phyloP scores from a whole-genome alignment of 2,797 vertebrate species.

The Sebastes matsubarae region DNA sequence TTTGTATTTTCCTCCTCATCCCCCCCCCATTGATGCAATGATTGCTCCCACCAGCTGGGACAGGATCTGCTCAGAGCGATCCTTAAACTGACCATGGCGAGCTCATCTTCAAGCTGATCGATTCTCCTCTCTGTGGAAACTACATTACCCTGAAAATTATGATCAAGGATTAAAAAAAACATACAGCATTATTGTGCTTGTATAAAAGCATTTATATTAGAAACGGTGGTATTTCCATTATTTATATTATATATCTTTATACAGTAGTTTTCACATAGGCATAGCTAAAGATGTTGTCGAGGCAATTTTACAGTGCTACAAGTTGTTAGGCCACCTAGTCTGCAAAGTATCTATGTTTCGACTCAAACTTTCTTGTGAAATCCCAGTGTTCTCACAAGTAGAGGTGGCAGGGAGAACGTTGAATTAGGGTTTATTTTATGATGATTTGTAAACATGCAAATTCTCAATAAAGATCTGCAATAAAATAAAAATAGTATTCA shows the following conservation, averaged over 20 bases:
- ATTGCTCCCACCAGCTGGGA: slow-evolving; percentile 26
- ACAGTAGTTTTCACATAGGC: no score
- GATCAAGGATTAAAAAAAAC: background rate
- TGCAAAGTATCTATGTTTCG: background rate
- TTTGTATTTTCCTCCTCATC: no score
- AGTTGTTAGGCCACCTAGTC: background rate
- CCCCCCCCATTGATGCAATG: background rate
- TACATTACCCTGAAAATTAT: slow-evolving; percentile 14
- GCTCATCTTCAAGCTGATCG: slow-evolving; percentile 22
- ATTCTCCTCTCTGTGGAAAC: slow-evolving; percentile 37
- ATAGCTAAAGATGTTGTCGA: background rate
- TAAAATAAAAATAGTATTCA: background rate
- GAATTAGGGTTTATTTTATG: background rate
- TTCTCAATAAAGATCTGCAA: background rate
- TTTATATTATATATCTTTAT: background rate
- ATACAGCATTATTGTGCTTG: background rate
- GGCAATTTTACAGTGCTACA: background rate
- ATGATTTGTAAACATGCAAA: background rate
- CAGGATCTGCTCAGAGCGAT: slow-evolving; percentile 21
- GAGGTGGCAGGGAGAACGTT: background rate
- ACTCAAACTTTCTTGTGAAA: background rate
- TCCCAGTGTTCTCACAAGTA: background rate
- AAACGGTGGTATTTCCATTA: background rate
- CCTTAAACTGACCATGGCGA: slow-evolving; percentile 6
- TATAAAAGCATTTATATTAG: background rate